Conservation (phyloP, 2,888 invertebrate species). For the Agrilus cyanescens region DNA sequence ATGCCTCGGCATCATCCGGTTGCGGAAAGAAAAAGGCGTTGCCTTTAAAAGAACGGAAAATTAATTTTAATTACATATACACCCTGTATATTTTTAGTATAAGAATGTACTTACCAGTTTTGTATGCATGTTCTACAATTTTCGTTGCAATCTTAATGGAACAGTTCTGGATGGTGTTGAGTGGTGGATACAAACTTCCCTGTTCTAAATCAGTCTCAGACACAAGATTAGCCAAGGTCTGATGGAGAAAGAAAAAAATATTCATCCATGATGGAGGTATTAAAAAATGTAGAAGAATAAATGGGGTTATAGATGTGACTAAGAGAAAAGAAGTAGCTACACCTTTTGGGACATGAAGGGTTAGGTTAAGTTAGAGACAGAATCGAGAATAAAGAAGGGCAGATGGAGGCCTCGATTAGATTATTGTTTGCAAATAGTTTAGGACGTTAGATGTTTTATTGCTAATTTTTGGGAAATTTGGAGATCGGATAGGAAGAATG, state of each 20-base stretch:
- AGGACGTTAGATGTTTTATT: no score
- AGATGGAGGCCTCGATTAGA: no score
- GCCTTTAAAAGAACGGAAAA: constrained; percentile 37
- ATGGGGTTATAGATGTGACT: no score
- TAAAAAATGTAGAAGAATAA: no score
- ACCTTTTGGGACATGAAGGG: no score
- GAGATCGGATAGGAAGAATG: no score
- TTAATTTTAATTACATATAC: constrained; percentile 1
- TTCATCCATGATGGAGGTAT: no score
- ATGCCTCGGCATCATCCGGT: constrained; percentile 59
- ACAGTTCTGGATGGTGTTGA: constrained; percentile 69
- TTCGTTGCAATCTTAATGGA: constrained; percentile 77
- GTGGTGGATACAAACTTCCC: constrained; percentile 88
- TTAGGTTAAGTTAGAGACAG: no score
- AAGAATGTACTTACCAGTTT: constrained; percentile 44
- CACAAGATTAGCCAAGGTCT: constrained; percentile 73
- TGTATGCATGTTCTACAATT: constrained; percentile 73
- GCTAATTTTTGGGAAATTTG: no score
- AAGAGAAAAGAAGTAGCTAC: no score
- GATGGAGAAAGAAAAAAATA: constrained; percentile 19
- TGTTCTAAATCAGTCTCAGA: constrained; percentile 64
- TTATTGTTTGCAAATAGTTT: no score
- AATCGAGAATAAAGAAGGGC: no score
- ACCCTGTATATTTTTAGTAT: neutral
- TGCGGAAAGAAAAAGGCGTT: constrained; percentile 69